Evolutionary conservation across 2,797 vertebrate species (phyloP), one percentile per base, ranked within the genome.

Genomic region (Leptatherina wallacei): DNA sequence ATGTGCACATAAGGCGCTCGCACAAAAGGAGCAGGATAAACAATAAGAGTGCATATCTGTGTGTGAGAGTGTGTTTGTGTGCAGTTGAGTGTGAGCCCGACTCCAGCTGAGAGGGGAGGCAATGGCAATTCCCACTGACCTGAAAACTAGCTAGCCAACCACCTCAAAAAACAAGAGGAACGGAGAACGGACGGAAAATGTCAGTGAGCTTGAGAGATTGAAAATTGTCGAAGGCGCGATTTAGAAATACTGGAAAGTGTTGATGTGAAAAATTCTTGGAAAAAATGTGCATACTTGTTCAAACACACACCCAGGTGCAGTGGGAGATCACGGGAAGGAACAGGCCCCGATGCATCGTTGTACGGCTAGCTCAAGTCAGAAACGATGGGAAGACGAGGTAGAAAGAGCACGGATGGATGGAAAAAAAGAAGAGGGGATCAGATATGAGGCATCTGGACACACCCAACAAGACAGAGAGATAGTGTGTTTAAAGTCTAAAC

Each of bases 61-160:
- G 59, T 65, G 66, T 51, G 54, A 40, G 62, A 75, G 61, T 63
- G 72, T 74, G 73, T 86, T 33, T 82, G 79, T 88, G 87, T 78
- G 87, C 61, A 76, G 80, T 8, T 77, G 81, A 84, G 84, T 85
- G 87, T 75, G 86, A 85, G 79, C 72, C 78, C 74, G 87, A 75
- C 88, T 86, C 83, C 85, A 85, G 87, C 87, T 89, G 90, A 89
- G 89, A 88, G 61, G 83, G 83, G 81, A 84, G 77, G 90, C 83
- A 81, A 86, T 87, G 84, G 84, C 85, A 64, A 91, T 91, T 90
- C 88, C 84, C 87, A 87, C 77, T 90, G 91, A 92, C 92, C 91
- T 90, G 91, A 91, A 93, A 91, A 89, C 82, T 64, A 66, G 87
- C 73, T 73, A 47, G 73, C 71, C 57, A 82, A 75, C 75, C 75